Evolutionary conservation across 2,888 invertebrate species (phyloP), one percentile per base, ranked within the genome.

Genomic region (Lycocerus yunnanus): DNA sequence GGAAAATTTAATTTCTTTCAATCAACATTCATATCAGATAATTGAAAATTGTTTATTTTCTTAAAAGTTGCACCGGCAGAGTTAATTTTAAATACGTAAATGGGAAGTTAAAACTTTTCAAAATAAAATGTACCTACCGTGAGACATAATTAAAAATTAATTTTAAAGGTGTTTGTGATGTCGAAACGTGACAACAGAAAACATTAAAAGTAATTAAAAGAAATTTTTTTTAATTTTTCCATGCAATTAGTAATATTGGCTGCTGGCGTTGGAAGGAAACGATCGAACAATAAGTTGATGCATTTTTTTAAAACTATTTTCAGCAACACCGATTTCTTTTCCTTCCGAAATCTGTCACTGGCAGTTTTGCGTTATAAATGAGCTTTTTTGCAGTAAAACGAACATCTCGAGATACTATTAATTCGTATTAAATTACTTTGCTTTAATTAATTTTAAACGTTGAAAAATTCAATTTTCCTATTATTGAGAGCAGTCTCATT

Each of bases 381-480:
- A 72, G 72, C 66, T 76, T 79, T 77, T 77, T 75, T 70, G 66
- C 66, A 18, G 69, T 11, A 72, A 65, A 68, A 73, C 75, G 60
- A 65, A 76, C 70, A 69, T 71, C 74, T 71, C 16, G 66, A 68
- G 72, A 68, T 72, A 68, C 76, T 72, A 78, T 79, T 78, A 79
- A 79, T 80, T 79, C 75, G 72, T 72, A 71, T 76, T 77, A 78
- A 79, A 79, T 76, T 79, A 74, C 79, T 67, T 14, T 24, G 69
- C 74, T 77, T 75, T 79, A 80, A 80, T 80, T 80, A 80, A 80
- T 78, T 80, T 73, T 69, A 60, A 75, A 73, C 70, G 72, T 69
- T 72, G 77, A 78, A 80, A 80, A 80, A 79, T 78, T 71, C 10
- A 58, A 43, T 27, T 27, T 43, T 5, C 15, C 15, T 16, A 67